A percentile compares a stretch with the other conserved stretches of the same genome.
These are phyloP conservation scores for Megalops atlanticus DNA, from an alignment of 2,113 vertebrate species.

Conservation along the genomic window DNA sequence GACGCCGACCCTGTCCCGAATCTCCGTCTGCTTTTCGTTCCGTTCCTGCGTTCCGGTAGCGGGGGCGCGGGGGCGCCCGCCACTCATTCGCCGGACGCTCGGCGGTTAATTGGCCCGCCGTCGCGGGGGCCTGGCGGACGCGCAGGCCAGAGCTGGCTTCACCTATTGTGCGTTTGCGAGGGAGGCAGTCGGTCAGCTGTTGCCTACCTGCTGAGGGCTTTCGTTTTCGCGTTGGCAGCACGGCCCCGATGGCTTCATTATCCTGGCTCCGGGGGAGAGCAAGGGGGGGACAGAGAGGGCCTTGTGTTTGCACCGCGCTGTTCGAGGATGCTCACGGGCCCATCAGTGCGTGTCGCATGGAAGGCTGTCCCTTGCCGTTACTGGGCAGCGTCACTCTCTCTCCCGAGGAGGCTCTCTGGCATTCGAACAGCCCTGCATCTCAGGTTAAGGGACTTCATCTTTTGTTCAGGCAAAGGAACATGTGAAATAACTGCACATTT, in stretches of 20 bases:
- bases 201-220: constrained; percentile 13
- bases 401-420: no score
- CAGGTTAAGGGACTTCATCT: no score
- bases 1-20: background rate
- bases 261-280: background rate
- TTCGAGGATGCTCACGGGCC: background rate
- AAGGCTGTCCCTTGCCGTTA: no score
- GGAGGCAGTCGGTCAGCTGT: background rate
- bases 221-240: background rate
- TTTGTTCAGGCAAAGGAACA: no score
- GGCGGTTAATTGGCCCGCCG: background rate
- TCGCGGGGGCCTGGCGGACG: background rate
- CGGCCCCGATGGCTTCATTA: background rate
- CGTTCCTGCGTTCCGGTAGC: background rate
- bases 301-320: background rate
- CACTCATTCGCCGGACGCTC: background rate
- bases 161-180: background rate
- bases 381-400: no score
- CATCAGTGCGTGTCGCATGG: background rate
- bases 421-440: no score
- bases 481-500: no score
- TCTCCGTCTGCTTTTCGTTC: background rate
- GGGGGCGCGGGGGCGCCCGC: background rate
- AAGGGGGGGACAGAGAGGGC: background rate
- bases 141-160: background rate